These are phyloP conservation scores for Tamandua tetradactyla DNA, from an alignment of 2,797 vertebrate species.

Conservation along the genomic window DNA sequence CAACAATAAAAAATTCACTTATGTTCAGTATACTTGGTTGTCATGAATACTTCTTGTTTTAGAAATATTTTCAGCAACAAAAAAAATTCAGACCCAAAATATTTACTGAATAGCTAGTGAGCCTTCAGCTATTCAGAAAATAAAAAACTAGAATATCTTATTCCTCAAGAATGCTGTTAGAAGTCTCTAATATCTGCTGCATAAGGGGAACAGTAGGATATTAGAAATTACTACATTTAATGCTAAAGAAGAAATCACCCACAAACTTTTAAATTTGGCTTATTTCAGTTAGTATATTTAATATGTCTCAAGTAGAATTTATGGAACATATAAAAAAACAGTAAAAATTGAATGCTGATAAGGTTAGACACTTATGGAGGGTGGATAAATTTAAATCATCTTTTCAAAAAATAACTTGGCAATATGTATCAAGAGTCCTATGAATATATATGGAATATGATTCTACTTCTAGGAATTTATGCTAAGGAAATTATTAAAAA, in stretches of 20 bases:
- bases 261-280: conserved; percentile 25
- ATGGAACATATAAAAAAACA: background rate
- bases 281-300: background rate
- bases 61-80: conserved; percentile 36
- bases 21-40: background rate
- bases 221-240: conserved; percentile 18
- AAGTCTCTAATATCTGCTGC: background rate
- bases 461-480: conserved; percentile 21
- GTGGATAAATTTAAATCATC: conserved; percentile 40
- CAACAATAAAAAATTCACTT: conserved; percentile 33
- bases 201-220: background rate
- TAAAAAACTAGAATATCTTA: background rate
- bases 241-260: background rate
- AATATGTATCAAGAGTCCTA: background rate
- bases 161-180: background rate
- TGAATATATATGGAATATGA: background rate
- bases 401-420: conserved; percentile 39
- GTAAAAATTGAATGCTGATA: conserved; percentile 15
- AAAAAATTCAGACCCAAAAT: conserved; percentile 29
- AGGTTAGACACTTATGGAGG: background rate
- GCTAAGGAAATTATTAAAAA: conserved; percentile 50
- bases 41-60: conserved; percentile 27
- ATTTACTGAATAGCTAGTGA: conserved; percentile 12
- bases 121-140: background rate
- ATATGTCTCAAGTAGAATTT: conserved; percentile 24